Conservation (phyloP, 2,797 vertebrate species). For the Takifugu rubripes region DNA sequence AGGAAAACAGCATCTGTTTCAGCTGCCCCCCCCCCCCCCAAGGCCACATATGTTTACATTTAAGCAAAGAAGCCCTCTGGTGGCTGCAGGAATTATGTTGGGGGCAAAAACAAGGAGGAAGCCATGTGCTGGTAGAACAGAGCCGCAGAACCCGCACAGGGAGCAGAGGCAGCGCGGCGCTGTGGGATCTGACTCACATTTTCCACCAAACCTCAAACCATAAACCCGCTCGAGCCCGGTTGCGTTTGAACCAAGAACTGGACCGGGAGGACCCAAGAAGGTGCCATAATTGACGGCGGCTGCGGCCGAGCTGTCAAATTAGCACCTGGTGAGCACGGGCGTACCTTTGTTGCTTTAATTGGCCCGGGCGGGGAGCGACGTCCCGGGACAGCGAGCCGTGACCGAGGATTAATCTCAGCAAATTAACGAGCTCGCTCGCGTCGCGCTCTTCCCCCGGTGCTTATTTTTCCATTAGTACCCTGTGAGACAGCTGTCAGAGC, state of each 20-base stretch:
- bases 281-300: constrained; percentile 1
- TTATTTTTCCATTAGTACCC: constrained; percentile 55
- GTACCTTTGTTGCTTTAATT: constrained; percentile 5
- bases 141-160: neutral
- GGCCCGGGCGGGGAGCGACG: constrained; percentile 17
- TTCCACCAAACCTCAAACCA: neutral
- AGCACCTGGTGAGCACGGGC: constrained; percentile 13
- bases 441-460: constrained; percentile 30
- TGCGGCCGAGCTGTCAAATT: constrained; percentile 28
- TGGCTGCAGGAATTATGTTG: neutral
- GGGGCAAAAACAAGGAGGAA: neutral
- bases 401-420: constrained; percentile 25
- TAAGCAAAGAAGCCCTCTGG: neutral
- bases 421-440: constrained; percentile 41
- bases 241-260: neutral
- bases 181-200: no score
- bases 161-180: neutral
- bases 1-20: neutral
- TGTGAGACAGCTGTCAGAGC: constrained; percentile 62
- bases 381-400: constrained; percentile 34
- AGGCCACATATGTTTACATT: neutral
- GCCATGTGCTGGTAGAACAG: neutral
- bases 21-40: neutral
- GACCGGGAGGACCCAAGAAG: neutral
- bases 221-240: neutral